These are phyloP conservation scores for Conger conger DNA, from an alignment of 2,113 vertebrate species.

Conservation along the genomic window DNA sequence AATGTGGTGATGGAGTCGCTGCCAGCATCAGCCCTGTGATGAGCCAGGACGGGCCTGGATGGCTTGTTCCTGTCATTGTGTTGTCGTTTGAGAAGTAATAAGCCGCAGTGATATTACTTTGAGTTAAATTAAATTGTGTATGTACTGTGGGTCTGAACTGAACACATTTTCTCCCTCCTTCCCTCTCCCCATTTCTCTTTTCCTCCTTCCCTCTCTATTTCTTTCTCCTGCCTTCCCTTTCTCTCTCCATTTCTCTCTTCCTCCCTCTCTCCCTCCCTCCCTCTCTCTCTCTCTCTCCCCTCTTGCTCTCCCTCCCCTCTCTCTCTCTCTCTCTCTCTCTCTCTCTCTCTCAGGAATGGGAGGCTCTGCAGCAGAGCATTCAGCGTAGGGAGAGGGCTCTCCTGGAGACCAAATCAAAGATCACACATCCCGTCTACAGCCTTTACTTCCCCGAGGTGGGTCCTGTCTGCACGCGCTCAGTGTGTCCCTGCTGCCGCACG, in stretches of 20 bases:
- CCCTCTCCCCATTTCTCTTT: too few relatives aligned
- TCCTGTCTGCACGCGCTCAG: not conserved
- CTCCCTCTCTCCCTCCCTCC: too few relatives aligned
- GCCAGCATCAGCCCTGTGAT: too few relatives aligned
- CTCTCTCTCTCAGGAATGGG: conserved; percentile 83
- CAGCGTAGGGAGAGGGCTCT: conserved; percentile 91
- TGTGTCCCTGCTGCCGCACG: not conserved
- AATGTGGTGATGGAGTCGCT: too few relatives aligned
- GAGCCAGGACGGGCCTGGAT: too few relatives aligned
- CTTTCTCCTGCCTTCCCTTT: not conserved
- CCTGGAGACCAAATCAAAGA: conserved; percentile 96
- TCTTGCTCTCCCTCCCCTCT: not conserved
- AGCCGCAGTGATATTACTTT: too few relatives aligned
- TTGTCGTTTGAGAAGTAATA: too few relatives aligned
- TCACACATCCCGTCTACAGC: conserved; percentile 94
- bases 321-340: conserved; percentile 21
- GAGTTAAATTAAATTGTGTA: not conserved
- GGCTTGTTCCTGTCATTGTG: too few relatives aligned
- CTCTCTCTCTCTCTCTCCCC: too few relatives aligned
- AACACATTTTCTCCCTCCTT: not conserved
- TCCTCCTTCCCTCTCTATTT: too few relatives aligned
- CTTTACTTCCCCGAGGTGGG: conserved; percentile 90
- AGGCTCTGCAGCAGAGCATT: conserved; percentile 96
- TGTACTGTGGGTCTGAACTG: not conserved
- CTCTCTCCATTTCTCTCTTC: too few relatives aligned